These are phyloP conservation scores for Chelonus insularis DNA, from an alignment of 1,140 invertebrate species.

Conservation along the genomic window DNA sequence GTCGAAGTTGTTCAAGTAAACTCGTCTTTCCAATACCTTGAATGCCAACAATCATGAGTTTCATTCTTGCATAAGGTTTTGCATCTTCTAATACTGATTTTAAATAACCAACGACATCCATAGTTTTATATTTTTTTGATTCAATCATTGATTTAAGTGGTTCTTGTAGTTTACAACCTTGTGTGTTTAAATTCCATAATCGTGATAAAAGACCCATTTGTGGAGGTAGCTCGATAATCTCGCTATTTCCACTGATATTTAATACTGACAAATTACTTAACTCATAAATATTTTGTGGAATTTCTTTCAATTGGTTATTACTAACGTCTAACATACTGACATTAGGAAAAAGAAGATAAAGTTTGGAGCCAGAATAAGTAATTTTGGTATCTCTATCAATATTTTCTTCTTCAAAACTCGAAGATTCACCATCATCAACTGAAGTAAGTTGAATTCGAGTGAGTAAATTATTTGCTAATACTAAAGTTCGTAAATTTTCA, in stretches of 20 bases:
- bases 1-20: conserved; percentile 82
- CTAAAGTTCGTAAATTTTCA: conserved; percentile 78
- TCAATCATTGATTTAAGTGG: conserved; percentile 91
- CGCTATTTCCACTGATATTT: conserved; percentile 87
- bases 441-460: conserved; percentile 77
- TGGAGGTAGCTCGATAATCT: conserved; percentile 84
- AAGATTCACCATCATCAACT: conserved; percentile 67
- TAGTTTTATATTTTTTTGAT: conserved; percentile 91
- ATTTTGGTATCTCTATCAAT: conserved; percentile 43
- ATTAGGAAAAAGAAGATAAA: conserved; percentile 83
- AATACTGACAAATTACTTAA: conserved; percentile 89
- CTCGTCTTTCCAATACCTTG: conserved; percentile 85
- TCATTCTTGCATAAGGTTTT: conserved; percentile 92
- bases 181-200: conserved; percentile 94
- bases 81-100: conserved; percentile 90
- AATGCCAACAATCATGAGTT: conserved; percentile 96
- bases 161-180: conserved; percentile 85
- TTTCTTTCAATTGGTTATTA: conserved; percentile 79
- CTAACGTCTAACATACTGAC: conserved; percentile 94
- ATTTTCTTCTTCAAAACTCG: conserved; percentile 44
- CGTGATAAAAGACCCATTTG: conserved; percentile 92
- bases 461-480: conserved; percentile 84
- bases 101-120: conserved; percentile 95
- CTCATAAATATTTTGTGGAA: conserved; percentile 85
- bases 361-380: conserved; percentile 43